Base-by-base conservation (phyloP, 64 coral and sea anemone genomes). In the Trachythela sp. region DNA sequence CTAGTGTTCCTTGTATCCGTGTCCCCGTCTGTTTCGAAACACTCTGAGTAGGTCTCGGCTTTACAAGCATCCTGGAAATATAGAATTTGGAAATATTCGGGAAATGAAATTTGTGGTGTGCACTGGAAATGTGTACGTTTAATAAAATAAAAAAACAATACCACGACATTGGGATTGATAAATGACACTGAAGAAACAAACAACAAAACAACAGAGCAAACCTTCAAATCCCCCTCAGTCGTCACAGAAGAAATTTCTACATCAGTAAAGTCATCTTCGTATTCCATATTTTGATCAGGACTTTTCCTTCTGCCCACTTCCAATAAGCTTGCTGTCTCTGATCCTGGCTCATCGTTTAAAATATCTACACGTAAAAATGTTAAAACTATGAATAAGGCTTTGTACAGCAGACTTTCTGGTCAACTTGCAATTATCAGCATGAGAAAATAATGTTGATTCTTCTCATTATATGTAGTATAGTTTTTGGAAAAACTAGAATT, bases 301-400 rank as follows among this genome's bases (percentile, higher is more conserved):
- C 83, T 94, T 37, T 88, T 49, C 68, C 36, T 85, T 17, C 89
- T 72, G 36, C 36, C n/a, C 8, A 84, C 20, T 13, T 94, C 91
- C 24, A 94, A 39, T 5, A 99, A 84, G 72, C 94, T 99, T 9
- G 83, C 89, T 35, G 89, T 91, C 37, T 95, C 94, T 11, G 91
- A 94, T 35, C 68, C 84, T 22, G 48, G 15, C n/a, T 94, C 87
- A 40, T 92, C 86, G 52, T 68, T 15, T 54, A 86, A 54, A 24
- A 87, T 85, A 60, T 90, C 94, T 95, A 68, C 2, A 27, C 85
- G 35, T 1, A 72, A 35, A 26, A 72, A n/a, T n/a, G n/a, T n/a
- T n/a, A n/a, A n/a, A n/a, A n/a, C n/a, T n/a, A n/a, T n/a, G n/a
- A n/a, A n/a, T n/a, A n/a, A n/a, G n/a, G n/a, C n/a, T n/a, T n/a